These are phyloP conservation scores for Cephus rjabovi DNA, from an alignment of 2,888 invertebrate species.

Conservation along the genomic window DNA sequence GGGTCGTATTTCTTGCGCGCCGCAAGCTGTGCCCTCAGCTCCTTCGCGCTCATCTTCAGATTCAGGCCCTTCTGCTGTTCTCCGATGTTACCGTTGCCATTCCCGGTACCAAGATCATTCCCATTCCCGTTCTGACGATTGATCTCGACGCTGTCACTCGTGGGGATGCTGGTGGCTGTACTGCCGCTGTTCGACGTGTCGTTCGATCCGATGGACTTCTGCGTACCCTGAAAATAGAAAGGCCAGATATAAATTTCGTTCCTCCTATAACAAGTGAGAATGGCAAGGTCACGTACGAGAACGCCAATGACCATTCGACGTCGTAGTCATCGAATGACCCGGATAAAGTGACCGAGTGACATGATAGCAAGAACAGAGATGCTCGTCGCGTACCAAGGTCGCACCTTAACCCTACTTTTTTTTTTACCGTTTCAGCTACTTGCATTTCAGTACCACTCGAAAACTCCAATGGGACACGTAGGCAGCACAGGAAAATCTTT, in stretches of 20 bases:
- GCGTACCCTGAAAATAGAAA: slow-evolving; percentile 46
- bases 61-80: slow-evolving; percentile 71
- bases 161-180: slow-evolving; percentile 39
- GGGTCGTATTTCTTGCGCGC: slow-evolving; percentile 91
- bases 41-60: slow-evolving; percentile 91
- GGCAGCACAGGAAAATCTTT: neutral
- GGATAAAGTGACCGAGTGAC: no score
- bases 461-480: neutral
- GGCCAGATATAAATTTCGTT: neutral
- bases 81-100: slow-evolving; percentile 33
- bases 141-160: neutral
- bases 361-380: slow-evolving; percentile 22
- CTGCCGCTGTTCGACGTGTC: slow-evolving; percentile 56
- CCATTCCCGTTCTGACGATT: slow-evolving; percentile 13
- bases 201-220: slow-evolving; percentile 57
- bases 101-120: slow-evolving; percentile 36
- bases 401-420: slow-evolving; percentile 15
- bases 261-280: neutral
- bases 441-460: neutral
- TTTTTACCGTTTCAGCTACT: neutral
- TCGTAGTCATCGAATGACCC: no score
- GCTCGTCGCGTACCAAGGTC: slow-evolving; percentile 49
- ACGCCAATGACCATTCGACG: no score
- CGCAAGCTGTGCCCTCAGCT: slow-evolving; percentile 87
- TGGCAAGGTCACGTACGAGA: no score